Evolutionary conservation across 2,888 invertebrate species (phyloP).

Genomic region (Drosophila atripex): DNA sequence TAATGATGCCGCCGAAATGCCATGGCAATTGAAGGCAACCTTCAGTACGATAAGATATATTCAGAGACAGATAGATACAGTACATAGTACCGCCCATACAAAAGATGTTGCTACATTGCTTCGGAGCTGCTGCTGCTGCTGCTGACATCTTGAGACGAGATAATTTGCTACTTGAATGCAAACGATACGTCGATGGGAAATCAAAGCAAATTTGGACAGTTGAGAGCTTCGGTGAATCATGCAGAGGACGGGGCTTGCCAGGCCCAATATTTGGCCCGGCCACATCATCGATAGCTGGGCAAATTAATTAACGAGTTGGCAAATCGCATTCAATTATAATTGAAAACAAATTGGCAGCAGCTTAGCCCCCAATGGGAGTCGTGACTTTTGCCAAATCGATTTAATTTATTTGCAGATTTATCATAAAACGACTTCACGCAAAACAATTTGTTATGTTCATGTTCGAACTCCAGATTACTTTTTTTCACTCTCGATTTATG

Average conservation of each 20-base stretch:
- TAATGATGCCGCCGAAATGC: conserved; percentile 55
- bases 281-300: conserved; percentile 44
- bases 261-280: conserved; percentile 27
- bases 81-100: conserved; percentile 50
- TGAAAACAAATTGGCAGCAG: conserved; percentile 36
- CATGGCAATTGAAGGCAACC: conserved; percentile 47
- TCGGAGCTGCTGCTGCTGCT: conserved; percentile 43
- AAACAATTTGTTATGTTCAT: conserved; percentile 16
- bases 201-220: conserved; percentile 37
- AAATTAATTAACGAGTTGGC: conserved; percentile 66
- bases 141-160: conserved; percentile 78
- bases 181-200: conserved; percentile 51
- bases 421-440: conserved; percentile 31
- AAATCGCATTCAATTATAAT: conserved; percentile 51
- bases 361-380: conserved; percentile 61
- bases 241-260: conserved; percentile 30
- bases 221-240: conserved; percentile 34
- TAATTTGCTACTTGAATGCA: conserved; percentile 75
- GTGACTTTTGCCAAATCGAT: conserved; percentile 64
- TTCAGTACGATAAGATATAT: conserved; percentile 35
- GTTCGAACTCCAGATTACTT: not conserved
- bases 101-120: conserved; percentile 41
- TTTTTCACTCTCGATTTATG: conserved; percentile 11
- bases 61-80: conserved; percentile 32
- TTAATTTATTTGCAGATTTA: conserved; percentile 58